phyloP scores from a whole-genome alignment of 2,888 invertebrate species.

The Callimorpha dominula region DNA sequence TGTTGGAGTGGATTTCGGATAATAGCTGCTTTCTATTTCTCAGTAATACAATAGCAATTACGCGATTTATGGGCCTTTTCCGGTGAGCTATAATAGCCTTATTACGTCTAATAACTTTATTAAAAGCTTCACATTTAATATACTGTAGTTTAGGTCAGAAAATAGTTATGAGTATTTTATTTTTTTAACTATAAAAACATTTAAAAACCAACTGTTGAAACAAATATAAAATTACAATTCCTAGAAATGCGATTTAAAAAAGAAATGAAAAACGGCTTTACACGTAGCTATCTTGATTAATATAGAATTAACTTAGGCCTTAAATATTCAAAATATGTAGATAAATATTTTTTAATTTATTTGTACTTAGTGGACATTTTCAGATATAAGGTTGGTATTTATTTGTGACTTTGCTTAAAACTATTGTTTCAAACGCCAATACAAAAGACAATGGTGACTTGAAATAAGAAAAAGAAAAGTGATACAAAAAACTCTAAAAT shows the following conservation, averaged over 20 bases:
- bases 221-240: too few relatives aligned
- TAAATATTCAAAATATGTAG: too few relatives aligned
- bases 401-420: too few relatives aligned
- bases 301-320: too few relatives aligned
- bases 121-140: conserved; percentile 4
- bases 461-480: not conserved
- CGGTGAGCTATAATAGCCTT: conserved; percentile 29
- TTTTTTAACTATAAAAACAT: not conserved
- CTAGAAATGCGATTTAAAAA: too few relatives aligned
- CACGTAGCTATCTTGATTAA: too few relatives aligned
- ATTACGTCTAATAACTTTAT: conserved; percentile 32
- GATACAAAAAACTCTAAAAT: conserved; percentile 1
- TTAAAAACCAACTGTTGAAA: not conserved
- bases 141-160: not conserved
- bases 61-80: conserved; percentile 29
- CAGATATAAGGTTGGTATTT: too few relatives aligned
- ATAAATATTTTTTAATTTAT: too few relatives aligned
- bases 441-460: not conserved
- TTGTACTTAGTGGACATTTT: too few relatives aligned
- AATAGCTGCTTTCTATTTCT: conserved; percentile 26
- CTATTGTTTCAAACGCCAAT: too few relatives aligned
- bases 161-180: not conserved
- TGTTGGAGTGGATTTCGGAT: conserved; percentile 6
- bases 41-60: conserved; percentile 32
- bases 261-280: too few relatives aligned